phyloP scores from a whole-genome alignment of 2,113 vertebrate species.

The Jacana jacana region DNA sequence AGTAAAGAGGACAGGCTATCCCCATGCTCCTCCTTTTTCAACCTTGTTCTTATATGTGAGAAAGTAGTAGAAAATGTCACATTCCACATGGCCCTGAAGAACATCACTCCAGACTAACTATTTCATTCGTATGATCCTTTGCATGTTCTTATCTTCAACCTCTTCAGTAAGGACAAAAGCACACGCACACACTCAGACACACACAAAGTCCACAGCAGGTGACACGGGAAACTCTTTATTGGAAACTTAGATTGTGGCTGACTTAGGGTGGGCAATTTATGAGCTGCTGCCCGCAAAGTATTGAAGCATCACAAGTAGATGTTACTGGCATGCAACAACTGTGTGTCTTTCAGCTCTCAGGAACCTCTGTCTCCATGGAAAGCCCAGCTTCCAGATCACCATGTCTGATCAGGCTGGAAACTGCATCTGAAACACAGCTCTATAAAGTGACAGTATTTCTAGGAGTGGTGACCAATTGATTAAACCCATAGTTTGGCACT shows the following conservation, averaged over 20 bases:
- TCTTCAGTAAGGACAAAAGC: neutral
- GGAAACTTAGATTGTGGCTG: neutral
- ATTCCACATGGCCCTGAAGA: neutral
- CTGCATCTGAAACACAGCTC: neutral
- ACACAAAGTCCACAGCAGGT: neutral
- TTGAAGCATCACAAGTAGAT: neutral
- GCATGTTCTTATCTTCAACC: neutral
- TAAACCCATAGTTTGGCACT: neutral
- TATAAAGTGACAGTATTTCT: neutral
- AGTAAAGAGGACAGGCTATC: neutral
- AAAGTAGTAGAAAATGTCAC: neutral
- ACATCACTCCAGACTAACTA: neutral
- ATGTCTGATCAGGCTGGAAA: accelerated
- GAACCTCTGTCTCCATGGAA: accelerated
- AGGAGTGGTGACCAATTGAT: accelerated
- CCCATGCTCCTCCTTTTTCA: neutral
- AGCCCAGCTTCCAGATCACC: neutral
- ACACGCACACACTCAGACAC: neutral
- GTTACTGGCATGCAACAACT: neutral
- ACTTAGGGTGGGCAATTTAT: neutral
- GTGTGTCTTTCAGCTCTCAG: neutral
- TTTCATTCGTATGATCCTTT: neutral
- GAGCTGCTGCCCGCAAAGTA: neutral
- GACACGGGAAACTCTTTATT: neutral
- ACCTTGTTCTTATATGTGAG: neutral